Evolutionary conservation across 2,888 invertebrate genomes (phyloP).

Genomic region (Parascotia fuliginaria): DNA sequence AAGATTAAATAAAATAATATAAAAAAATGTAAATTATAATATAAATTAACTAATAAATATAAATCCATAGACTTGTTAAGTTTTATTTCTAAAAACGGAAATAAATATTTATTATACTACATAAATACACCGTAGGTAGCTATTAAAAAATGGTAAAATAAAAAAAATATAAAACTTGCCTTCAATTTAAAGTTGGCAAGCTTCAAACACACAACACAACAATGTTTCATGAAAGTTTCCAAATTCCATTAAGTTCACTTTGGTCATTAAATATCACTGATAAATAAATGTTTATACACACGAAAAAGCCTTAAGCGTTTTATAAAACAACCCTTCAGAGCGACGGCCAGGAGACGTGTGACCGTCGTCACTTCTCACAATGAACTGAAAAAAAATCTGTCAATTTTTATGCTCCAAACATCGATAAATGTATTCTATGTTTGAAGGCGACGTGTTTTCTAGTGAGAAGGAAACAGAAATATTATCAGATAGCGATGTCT

Average conservation of each 20-base stretch:
- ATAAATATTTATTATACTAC: background rate
- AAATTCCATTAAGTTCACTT: conserved; percentile 54
- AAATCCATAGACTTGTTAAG: no score
- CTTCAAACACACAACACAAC: conserved; percentile 56
- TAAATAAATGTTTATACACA: conserved; percentile 37
- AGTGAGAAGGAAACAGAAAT: conserved; percentile 55
- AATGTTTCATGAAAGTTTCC: conserved; percentile 45
- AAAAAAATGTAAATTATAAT: no score
- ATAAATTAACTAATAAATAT: no score
- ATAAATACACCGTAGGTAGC: no score
- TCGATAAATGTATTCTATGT: conserved; percentile 83
- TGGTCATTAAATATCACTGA: conserved; percentile 41
- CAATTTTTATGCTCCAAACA: conserved; percentile 85
- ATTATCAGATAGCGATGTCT: conserved; percentile 61
- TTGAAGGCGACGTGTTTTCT: conserved; percentile 80
- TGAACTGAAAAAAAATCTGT: conserved; percentile 85
- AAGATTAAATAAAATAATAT: no score
- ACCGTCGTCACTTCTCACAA: conserved; percentile 65
- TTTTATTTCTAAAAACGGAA: no score
- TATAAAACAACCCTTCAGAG: conserved; percentile 68
- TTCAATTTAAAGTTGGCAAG: conserved; percentile 38
- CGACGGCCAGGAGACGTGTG: conserved; percentile 56
- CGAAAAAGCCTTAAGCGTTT: conserved; percentile 51
- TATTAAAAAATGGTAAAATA: no score
- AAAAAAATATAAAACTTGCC: conserved; percentile 41